A percentile compares a stretch with the other conserved stretches of the same genome.
These are phyloP conservation scores for Bovichtus diacanthus DNA, from an alignment of 2,797 vertebrate species.

Conservation along the genomic window DNA sequence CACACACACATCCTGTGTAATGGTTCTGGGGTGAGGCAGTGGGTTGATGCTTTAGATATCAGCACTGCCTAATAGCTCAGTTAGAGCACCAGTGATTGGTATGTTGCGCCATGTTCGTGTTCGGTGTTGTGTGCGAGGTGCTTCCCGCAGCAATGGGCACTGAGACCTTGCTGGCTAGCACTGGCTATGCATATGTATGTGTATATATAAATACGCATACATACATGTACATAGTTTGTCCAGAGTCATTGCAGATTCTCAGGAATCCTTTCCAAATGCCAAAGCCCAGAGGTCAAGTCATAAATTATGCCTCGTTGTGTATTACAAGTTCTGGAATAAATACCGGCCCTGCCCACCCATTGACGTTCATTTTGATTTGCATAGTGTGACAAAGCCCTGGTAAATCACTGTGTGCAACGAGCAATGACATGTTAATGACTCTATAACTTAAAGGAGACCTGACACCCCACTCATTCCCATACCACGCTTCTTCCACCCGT, in stretches of 20 bases:
- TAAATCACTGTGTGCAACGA: slow-evolving; percentile 38
- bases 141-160: slow-evolving; percentile 3
- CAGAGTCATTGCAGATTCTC: not conserved
- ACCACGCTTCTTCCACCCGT: not conserved
- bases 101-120: slow-evolving; percentile 41
- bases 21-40: slow-evolving; percentile 39
- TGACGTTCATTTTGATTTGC: slow-evolving; percentile 19
- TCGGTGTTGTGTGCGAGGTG: slow-evolving; percentile 21
- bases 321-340: slow-evolving; percentile 1
- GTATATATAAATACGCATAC: too few relatives aligned
- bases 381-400: not conserved
- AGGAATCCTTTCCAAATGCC: slow-evolving; percentile 7
- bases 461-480: slow-evolving; percentile 26
- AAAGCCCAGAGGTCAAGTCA: slow-evolving; percentile 6
- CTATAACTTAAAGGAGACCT: slow-evolving; percentile 42
- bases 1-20: slow-evolving; percentile 51
- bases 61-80: slow-evolving; percentile 54
- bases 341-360: not conserved
- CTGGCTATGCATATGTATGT: too few relatives aligned
- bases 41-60: slow-evolving; percentile 55
- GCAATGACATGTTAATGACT: slow-evolving; percentile 32
- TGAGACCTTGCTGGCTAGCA: slow-evolving; percentile 1
- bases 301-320: not conserved
- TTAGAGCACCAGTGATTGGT: slow-evolving; percentile 52
- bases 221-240: too few relatives aligned